Conservation (phyloP, 2,797 vertebrate genomes). For the Periparus ater region DNA sequence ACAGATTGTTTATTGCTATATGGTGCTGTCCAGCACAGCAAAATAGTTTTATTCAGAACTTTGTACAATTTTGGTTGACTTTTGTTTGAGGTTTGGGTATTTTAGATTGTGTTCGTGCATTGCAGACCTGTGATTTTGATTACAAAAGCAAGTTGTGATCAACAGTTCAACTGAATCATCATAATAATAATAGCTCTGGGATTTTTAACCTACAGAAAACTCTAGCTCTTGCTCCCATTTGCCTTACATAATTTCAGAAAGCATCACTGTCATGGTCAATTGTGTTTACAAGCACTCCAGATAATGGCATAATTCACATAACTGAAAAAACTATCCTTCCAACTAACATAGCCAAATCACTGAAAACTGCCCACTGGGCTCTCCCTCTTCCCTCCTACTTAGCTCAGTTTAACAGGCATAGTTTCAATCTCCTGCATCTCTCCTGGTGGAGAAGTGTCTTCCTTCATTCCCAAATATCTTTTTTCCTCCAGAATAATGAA, state of each 20-base stretch:
- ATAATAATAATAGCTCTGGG: not conserved
- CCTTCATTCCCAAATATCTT: not conserved
- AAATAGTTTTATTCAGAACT: not conserved
- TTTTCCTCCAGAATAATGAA: not conserved
- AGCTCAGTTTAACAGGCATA: not conserved
- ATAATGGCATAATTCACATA: not conserved
- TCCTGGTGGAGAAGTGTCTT: rapidly evolving
- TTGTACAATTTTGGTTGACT: not conserved
- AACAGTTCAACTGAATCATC: not conserved
- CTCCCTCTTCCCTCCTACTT: not conserved
- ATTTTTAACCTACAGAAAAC: not conserved
- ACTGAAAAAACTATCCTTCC: not conserved
- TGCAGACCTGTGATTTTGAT: not conserved
- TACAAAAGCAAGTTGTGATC: not conserved
- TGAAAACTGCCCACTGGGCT: not conserved
- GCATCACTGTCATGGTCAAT: not conserved
- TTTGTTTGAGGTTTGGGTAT: not conserved
- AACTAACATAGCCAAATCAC: not conserved
- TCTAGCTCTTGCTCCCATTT: not conserved
- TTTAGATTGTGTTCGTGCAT: not conserved
- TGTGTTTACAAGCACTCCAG: not conserved
- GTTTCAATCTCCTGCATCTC: not conserved
- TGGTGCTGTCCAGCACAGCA: not conserved
- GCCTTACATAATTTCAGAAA: not conserved
- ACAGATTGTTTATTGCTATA: not conserved